These are phyloP conservation scores for Zaprionus ghesquierei DNA, from an alignment of 1,140 invertebrate species.

Conservation along the genomic window DNA sequence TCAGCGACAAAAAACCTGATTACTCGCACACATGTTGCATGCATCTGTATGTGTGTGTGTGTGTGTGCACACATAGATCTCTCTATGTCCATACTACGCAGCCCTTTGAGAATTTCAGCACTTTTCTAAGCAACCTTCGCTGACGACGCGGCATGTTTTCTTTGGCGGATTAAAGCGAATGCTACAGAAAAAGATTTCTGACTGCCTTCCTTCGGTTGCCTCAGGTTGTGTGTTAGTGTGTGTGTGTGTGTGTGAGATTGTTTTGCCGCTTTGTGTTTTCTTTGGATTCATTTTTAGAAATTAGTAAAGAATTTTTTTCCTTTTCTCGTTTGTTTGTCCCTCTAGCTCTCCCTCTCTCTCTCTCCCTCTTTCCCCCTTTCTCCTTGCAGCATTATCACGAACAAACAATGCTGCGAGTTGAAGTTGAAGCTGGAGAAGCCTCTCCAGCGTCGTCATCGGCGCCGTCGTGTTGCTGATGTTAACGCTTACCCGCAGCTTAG, in stretches of 20 bases:
- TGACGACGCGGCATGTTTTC: constrained; percentile 73
- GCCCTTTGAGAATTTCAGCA: constrained; percentile 34
- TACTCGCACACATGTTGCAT: constrained; percentile 16
- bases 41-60: neutral
- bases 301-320: constrained; percentile 35
- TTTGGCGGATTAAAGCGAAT: constrained; percentile 72
- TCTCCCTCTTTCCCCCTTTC: no score
- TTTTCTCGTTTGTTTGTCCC: neutral
- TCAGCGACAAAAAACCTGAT: constrained; percentile 58
- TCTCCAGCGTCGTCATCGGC: neutral
- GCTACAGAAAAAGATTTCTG: constrained; percentile 66
- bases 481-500: constrained; percentile 47
- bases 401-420: neutral
- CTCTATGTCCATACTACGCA: constrained; percentile 23
- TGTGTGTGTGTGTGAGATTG: constrained; percentile 28
- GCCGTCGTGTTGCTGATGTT: neutral
- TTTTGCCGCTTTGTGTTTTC: constrained; percentile 31
- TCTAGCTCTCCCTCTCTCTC: constrained; percentile 38
- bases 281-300: constrained; percentile 31
- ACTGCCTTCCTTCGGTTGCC: neutral
- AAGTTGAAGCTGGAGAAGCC: neutral
- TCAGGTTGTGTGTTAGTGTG: constrained; percentile 22
- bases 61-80: no score
- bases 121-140: constrained; percentile 63
- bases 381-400: constrained; percentile 2